Evolutionary conservation across 2,888 invertebrate species (phyloP), one percentile per base, ranked within the genome.

Genomic region (Noctua fimbriata): DNA sequence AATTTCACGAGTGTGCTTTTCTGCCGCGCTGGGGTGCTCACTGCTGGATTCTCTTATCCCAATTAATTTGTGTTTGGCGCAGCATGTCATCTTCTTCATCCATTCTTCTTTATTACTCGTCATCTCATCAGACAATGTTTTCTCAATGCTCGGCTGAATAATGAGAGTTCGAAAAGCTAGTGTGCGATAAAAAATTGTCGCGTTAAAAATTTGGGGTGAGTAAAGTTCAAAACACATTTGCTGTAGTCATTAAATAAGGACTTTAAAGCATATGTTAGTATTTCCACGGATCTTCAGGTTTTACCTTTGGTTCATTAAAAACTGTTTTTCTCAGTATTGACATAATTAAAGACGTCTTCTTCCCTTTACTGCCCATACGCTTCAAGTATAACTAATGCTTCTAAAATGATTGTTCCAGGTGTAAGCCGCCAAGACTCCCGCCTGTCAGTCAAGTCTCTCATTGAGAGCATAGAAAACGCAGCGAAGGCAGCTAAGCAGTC

Each of bases 381-480:
- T 36, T 66, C 6, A 5, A 36, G 6, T n/a, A 41, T n/a, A 16
- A n/a, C n/a, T n/a, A n/a, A 67, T 9, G 9, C 0, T 44, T n/a
- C 18, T 10, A n/a, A 44, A 44, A 67, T 18, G 3, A n/a, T 44
- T 52, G 36, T 83, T 85, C 12, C 90, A 95, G 96, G 96, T 81
- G 96, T 97, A 72, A 97, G 95, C 85, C 95, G 97, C 2, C 98
- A 98, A 92, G 98, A 98, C 92, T 98, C 98, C 44, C 97, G 98
- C 55, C 97, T 99, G 73, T 99, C 99, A 0, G 99, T 99, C 16
- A 99, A 99, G 93, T 98, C 98, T 74, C 96, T 99, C 52, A 99
- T 99, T 83, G 99, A 99, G 93, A 98, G 98, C 90, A 99, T 99
- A 81, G 99, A 99, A 96, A 99, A 98, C 93, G 98, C 98, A 36